Evolutionary conservation across 2,888 invertebrate species (phyloP), one percentile per base, ranked within the genome.

Genomic region (Galeopsomyia nigrocyanea): DNA sequence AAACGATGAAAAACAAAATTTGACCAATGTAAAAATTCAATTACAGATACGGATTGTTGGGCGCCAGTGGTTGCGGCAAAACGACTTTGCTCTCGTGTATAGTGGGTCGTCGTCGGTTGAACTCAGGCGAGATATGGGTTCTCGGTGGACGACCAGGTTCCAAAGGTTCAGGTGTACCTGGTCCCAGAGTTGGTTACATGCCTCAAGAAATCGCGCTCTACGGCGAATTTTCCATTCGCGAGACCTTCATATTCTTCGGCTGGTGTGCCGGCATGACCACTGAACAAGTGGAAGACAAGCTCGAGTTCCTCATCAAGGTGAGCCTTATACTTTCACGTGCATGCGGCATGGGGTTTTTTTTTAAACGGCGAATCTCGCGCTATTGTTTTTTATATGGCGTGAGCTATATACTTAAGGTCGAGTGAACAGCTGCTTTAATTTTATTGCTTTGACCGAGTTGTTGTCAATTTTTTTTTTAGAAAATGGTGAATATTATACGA

Each of bases 41-140:
- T 56, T 56, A 7, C 63, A 83, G 94, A 93, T 96, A 96, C 84
- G 96, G 96, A 46, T 89, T 97, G 5, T 89, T 97, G 21, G 96
- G 96, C n/a, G 94, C 96, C 0, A 95, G 95, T 79, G 96, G 96
- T 9, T 96, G 96, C 83, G 95, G 95, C 2, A 96, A 96, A 84
- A 96, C 96, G 0, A 96, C 96, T 0, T 87, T 97, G 10, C 88
- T 97, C 16, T 92, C 94, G 55, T 95, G 95, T 86, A 92, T 96
- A 76, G 94, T 96, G 9, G 96, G 96, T 0, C 89, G 94, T 78
- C 89, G 93, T 77, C 88, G 90, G 60, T 88, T 95, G 31, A 92
- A 95, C 84, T 89, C 90, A 21, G 96, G 96, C 0, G 90, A 91
- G 62, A 89, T 96, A 9, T 90, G 90, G 85, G 94, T 95, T 0